A percentile compares a stretch with the other conserved stretches of the same genome.
Conservation (phyloP, 2,888 invertebrate genomes). For the Isoperla grammatica region DNA sequence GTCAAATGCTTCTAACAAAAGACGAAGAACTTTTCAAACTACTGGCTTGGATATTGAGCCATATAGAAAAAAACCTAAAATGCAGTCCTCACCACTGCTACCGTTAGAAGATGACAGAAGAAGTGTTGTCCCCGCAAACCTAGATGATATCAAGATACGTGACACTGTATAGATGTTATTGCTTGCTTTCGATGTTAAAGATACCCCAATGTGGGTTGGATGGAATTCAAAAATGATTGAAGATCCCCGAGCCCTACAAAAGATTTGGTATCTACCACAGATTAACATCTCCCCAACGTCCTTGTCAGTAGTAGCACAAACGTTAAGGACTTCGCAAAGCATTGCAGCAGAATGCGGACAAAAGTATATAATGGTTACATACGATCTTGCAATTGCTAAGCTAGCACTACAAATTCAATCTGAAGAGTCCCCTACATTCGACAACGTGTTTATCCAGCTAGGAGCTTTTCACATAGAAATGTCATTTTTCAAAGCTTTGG, state of each 20-base stretch:
- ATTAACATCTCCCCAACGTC: constrained; percentile 35
- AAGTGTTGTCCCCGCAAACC: too few relatives aligned
- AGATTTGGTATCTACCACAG: constrained; percentile 32
- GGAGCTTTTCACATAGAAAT: constrained; percentile 31
- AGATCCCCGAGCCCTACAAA: constrained; percentile 29
- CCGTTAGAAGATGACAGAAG: background rate
- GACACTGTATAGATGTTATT: constrained; percentile 27
- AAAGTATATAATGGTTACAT: constrained; percentile 23
- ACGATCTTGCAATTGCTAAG: constrained; percentile 33
- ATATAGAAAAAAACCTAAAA: constrained; percentile 25
- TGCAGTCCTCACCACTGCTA: background rate
- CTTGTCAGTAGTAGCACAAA: constrained; percentile 30
- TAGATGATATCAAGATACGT: background rate
- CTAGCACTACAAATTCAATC: constrained; percentile 32
- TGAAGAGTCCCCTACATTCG: constrained; percentile 28
- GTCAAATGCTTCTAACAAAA: background rate
- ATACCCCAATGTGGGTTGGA: constrained; percentile 33
- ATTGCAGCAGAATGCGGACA: constrained; percentile 28
- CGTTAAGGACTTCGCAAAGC: constrained; percentile 25
- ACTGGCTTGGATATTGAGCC: constrained; percentile 22
- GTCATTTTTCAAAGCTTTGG: constrained; percentile 32
- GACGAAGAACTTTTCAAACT: constrained; percentile 28
- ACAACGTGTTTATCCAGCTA: constrained; percentile 27
- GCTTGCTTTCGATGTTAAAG: constrained; percentile 24
- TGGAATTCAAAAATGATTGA: constrained; percentile 28